phyloP scores from a whole-genome alignment of 2,113 vertebrate genomes.

The Colaptes auratus region DNA sequence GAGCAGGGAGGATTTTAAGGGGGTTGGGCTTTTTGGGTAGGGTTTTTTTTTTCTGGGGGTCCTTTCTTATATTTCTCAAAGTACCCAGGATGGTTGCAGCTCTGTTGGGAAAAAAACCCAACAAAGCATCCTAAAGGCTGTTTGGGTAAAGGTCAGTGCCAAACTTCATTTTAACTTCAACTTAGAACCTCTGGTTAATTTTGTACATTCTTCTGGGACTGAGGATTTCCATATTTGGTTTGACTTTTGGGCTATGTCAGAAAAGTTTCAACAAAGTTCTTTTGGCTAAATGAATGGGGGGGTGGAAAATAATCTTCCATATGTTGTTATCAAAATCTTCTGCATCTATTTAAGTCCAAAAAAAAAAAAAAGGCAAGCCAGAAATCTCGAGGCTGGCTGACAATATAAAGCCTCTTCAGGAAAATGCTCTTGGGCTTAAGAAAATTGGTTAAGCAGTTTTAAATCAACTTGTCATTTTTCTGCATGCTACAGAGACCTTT shows the following conservation, averaged over 20 bases:
- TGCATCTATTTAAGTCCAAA: constrained; percentile 54
- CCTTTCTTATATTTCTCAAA: not conserved
- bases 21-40: not conserved
- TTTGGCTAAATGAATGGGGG: constrained; percentile 34
- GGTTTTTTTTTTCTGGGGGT: too few species aligned
- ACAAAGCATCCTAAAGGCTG: not conserved
- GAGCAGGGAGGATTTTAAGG: not conserved
- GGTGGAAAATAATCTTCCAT: constrained; percentile 40
- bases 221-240: constrained; percentile 61
- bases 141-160: constrained; percentile 3
- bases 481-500: not conserved
- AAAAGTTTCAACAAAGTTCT: constrained; percentile 26
- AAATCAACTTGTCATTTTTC: constrained; percentile 43
- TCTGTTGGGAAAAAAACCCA: constrained; percentile 1
- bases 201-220: constrained; percentile 22
- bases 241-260: constrained; percentile 45
- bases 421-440: not conserved
- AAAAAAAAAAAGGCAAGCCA: constrained; percentile 48
- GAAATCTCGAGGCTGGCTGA: constrained; percentile 31
- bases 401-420: not conserved
- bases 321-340: constrained; percentile 53
- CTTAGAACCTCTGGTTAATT: constrained; percentile 45
- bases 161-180: constrained; percentile 36
- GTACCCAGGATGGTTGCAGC: not conserved
- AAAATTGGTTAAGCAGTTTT: constrained; percentile 32